Conservation (phyloP, 2,888 invertebrate genomes). For the Lagria hirta region DNA sequence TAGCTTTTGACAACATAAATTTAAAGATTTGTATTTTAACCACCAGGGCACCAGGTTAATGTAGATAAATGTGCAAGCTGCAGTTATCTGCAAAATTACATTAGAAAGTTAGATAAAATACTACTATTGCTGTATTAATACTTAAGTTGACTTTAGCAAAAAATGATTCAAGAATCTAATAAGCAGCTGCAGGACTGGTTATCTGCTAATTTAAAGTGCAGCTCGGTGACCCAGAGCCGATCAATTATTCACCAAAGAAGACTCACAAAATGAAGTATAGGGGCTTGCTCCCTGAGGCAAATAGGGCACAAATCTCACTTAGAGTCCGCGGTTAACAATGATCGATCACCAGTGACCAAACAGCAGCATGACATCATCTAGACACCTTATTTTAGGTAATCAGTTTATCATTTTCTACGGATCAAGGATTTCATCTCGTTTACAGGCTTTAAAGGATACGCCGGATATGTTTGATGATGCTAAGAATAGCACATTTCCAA, state of each 20-base stretch:
- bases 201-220: conserved; percentile 23
- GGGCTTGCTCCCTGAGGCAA: conserved; percentile 31
- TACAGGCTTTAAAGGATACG: conserved; percentile 32
- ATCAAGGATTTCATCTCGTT: conserved; percentile 36
- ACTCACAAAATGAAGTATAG: conserved; percentile 22
- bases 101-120: too few species aligned
- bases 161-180: too few species aligned
- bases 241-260: conserved; percentile 42
- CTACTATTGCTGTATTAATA: too few species aligned
- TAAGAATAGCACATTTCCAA: conserved; percentile 29
- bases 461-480: conserved; percentile 34
- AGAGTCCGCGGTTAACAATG: conserved; percentile 41
- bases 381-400: conserved; percentile 30
- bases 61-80: background rate
- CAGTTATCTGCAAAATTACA: too few species aligned
- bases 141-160: too few species aligned
- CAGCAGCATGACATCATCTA: conserved; percentile 27
- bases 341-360: conserved; percentile 37
- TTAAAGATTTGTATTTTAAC: too few species aligned
- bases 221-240: conserved; percentile 26
- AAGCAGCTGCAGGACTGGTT: too few species aligned
- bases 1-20: too few species aligned
- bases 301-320: conserved; percentile 47
- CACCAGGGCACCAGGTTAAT: too few species aligned
- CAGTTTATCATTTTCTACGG: conserved; percentile 36